Base-by-base conservation (phyloP, 1,140 invertebrate genomes). In the Pararge aegeria region DNA sequence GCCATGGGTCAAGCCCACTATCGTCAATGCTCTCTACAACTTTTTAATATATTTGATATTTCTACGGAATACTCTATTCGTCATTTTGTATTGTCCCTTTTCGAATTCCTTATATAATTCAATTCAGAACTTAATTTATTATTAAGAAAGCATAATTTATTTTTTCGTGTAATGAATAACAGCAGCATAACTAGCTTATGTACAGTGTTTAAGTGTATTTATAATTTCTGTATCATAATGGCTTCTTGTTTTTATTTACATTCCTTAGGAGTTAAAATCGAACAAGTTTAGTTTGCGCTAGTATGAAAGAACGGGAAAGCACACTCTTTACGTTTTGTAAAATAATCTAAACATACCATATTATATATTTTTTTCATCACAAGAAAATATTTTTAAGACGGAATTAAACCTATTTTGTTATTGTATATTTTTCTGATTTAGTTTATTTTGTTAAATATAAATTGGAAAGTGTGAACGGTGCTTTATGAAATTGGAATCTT, bases 201-300 rank as follows among this genome's bases (percentile, higher is more conserved):
- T 78, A 77, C 68, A 42, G 18, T 42, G 66, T 72, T 66, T 66
- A 62, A 71, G 71, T 71, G 60, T 86, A 81, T 88, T 86, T 87
- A 86, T 87, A 87, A 87, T 88, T 88, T 88, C 85, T 88, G 85
- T 88, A 87, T 81, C 85, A 82, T 86, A 77, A 87, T 86, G 66
- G 64, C 61, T 51, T 65, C 20, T 70, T 71, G 72, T 18, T 62
- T 19, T 70, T 70, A 73, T 21, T 46, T 38, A 83, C 78, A 79
- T 82, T 85, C 75, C 78, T 24, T 34, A 34, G 7, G 30, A 34
- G 7, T 34, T 75, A 62, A 61, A 68, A 78, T 37, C 74, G 78
- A 84, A 87, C 83, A 85, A 85, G 55, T 60, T 42, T 65, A 61
- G 53, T 56, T 57, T 50, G 50, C 37, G 52, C 53, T 65, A 65